These are phyloP conservation scores for Hololepta plana DNA, from an alignment of 2,888 invertebrate species.

Conservation along the genomic window DNA sequence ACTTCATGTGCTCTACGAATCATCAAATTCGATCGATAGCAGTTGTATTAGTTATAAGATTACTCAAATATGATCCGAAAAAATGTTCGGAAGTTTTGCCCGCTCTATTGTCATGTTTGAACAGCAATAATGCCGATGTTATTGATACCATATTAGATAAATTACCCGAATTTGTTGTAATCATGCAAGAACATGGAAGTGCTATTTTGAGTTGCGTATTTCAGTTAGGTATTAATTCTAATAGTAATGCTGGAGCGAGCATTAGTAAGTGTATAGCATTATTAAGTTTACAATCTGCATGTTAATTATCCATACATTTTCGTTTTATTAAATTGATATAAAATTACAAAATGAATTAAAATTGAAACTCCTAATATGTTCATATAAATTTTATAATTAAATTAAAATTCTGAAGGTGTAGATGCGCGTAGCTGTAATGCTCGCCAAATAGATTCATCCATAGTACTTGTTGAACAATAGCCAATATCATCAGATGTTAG, in stretches of 20 bases:
- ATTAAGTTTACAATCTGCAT: conserved; percentile 68
- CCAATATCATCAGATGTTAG: no score
- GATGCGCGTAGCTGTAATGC: no score
- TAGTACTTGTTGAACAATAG: no score
- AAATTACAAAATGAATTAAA: background rate
- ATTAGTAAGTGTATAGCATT: conserved; percentile 66
- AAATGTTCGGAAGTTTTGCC: conserved; percentile 45
- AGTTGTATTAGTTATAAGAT: conserved; percentile 51
- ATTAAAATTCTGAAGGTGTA: no score
- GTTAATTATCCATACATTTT: no score
- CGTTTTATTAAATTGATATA: background rate
- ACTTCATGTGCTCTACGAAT: conserved; percentile 24
- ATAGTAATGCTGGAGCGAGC: conserved; percentile 55
- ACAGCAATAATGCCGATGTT: conserved; percentile 62
- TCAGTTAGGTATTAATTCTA: conserved; percentile 60
- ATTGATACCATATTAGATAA: conserved; percentile 61
- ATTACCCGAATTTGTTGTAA: conserved; percentile 64
- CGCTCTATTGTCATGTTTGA: conserved; percentile 64
- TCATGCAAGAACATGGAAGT: conserved; percentile 72
- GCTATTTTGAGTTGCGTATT: conserved; percentile 66
- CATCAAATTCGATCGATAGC: conserved; percentile 42
- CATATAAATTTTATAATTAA: no score
- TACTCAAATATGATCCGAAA: conserved; percentile 42
- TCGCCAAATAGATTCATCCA: no score
- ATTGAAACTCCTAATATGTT: background rate